Evolutionary conservation across 2,113 vertebrate genomes (phyloP).

Genomic region (Galemys pyrenaicus): DNA sequence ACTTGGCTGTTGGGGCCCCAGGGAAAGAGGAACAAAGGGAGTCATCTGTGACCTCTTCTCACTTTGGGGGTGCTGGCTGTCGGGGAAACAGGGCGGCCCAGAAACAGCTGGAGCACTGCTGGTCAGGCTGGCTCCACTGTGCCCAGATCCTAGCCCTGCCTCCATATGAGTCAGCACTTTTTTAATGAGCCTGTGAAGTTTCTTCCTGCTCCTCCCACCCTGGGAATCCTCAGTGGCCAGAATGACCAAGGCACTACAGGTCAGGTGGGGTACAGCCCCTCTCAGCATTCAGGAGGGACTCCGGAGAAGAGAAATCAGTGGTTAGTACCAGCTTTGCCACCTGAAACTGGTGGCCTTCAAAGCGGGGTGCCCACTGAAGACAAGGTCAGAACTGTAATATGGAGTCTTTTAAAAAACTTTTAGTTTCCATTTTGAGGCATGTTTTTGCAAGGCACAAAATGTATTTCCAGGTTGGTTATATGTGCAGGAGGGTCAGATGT

Average conservation of each 20-base stretch:
- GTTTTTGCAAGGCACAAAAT: not conserved
- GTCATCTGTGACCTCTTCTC: not conserved
- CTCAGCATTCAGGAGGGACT: too few species aligned
- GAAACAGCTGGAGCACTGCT: not conserved
- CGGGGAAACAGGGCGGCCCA: not conserved
- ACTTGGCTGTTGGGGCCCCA: not conserved
- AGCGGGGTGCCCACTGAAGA: not conserved
- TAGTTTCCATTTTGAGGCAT: not conserved
- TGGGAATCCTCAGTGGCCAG: not conserved
- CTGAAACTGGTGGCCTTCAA: not conserved
- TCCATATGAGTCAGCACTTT: not conserved
- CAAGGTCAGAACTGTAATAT: not conserved
- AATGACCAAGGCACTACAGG: not conserved
- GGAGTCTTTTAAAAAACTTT: not conserved
- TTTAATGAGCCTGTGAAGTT: not conserved
- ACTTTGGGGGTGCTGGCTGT: not conserved
- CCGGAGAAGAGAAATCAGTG: not conserved
- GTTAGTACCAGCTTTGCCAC: not conserved
- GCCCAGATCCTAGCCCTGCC: not conserved
- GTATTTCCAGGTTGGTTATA: not conserved
- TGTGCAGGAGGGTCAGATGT: not conserved
- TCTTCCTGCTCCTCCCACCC: not conserved
- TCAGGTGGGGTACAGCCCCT: accelerated
- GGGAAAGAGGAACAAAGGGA: not conserved
- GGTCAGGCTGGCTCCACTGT: not conserved